Conservation (phyloP, 2,113 vertebrate species). For the Solenodon paradoxus region DNA sequence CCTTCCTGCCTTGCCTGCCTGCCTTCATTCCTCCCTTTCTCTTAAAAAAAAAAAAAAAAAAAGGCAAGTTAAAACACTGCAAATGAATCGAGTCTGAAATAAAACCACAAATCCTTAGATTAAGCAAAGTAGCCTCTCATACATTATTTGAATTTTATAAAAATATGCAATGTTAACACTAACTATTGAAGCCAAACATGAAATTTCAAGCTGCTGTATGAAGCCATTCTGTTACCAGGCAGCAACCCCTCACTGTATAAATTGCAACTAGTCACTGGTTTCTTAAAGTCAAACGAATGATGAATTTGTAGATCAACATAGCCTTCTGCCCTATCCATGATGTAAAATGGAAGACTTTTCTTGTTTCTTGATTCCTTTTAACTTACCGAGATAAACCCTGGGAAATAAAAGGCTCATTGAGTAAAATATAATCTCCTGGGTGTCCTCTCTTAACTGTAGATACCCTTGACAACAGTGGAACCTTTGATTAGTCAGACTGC, state of each 20-base stretch:
- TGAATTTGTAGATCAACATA: slow-evolving; percentile 38
- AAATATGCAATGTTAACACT: slow-evolving; percentile 62
- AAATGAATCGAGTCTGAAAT: slow-evolving; percentile 17
- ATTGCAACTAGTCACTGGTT: slow-evolving; percentile 44
- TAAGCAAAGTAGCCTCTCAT: slow-evolving; percentile 29
- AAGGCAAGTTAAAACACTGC: slow-evolving; percentile 47
- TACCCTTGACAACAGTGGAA: slow-evolving; percentile 22
- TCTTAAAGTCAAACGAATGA: slow-evolving; percentile 39
- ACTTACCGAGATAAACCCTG: slow-evolving; percentile 41
- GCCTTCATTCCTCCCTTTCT: too few species aligned
- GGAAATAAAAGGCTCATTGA: slow-evolving; percentile 41
- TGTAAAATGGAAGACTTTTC: slow-evolving; percentile 28
- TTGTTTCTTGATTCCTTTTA: slow-evolving; percentile 30
- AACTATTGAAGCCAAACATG: slow-evolving; percentile 7
- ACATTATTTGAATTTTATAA: slow-evolving; percentile 48
- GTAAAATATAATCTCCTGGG: slow-evolving; percentile 38
- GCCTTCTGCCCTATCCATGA: slow-evolving; percentile 1
- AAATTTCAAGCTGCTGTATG: slow-evolving; percentile 36
- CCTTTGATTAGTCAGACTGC: slow-evolving; percentile 38
- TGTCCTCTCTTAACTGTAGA: slow-evolving; percentile 38
- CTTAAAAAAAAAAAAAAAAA: too few species aligned
- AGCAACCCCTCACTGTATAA: slow-evolving; percentile 40
- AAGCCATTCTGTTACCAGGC: slow-evolving; percentile 43
- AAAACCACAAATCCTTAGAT: slow-evolving; percentile 40
- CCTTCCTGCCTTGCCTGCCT: too few species aligned